A percentile compares a stretch with the other conserved stretches of the same genome.
Conservation (phyloP, 2,797 vertebrate species). For the Periparus ater region DNA sequence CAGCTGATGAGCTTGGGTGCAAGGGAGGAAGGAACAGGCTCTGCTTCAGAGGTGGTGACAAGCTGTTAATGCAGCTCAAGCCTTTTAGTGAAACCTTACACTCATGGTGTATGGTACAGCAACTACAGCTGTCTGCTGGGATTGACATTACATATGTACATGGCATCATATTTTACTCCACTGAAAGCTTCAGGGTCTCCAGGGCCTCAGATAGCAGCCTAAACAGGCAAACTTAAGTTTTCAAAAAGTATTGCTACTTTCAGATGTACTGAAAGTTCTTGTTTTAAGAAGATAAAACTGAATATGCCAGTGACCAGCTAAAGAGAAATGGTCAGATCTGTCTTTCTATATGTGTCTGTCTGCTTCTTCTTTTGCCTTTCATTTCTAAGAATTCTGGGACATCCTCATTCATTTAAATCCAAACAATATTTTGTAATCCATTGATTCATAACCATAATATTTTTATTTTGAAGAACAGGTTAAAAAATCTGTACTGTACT, state of each 20-base stretch:
- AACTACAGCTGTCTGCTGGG: neutral
- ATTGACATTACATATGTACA: neutral
- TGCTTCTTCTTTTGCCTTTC: conserved; percentile 1
- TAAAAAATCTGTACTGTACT: neutral
- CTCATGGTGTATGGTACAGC: neutral
- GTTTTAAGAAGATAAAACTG: neutral
- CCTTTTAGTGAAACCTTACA: conserved; percentile 16
- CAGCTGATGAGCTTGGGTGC: neutral
- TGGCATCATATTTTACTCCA: neutral
- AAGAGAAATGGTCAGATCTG: neutral
- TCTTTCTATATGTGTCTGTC: neutral
- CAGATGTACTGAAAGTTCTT: neutral
- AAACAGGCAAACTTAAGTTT: neutral
- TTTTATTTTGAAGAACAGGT: neutral
- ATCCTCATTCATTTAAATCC: conserved; percentile 5
- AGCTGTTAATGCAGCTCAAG: conserved; percentile 5
- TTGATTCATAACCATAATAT: neutral
- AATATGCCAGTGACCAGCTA: neutral
- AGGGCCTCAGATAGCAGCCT: neutral
- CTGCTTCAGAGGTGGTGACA: neutral
- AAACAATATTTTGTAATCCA: neutral
- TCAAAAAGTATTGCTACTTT: neutral
- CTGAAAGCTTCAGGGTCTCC: neutral
- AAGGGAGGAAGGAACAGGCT: neutral
- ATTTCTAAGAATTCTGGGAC: conserved; percentile 7